A percentile compares a stretch with the other conserved stretches of the same genome.
phyloP scores from a whole-genome alignment of 2,797 vertebrate genomes.

The Anolis apletophallus region DNA sequence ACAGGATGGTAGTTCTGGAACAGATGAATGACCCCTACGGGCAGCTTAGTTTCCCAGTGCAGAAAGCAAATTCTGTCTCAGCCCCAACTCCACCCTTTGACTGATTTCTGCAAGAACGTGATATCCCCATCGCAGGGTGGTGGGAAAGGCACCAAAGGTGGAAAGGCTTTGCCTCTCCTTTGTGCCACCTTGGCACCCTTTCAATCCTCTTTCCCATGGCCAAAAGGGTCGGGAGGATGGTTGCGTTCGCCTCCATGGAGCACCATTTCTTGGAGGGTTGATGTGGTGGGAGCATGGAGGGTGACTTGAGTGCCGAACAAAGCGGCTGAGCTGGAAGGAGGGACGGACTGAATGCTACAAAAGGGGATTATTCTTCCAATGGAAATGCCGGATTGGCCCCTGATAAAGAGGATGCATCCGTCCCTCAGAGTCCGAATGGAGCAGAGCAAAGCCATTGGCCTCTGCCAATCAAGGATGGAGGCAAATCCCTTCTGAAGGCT shows the following conservation, averaged over 20 bases:
- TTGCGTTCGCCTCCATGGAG: not conserved
- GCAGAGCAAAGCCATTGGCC: not conserved
- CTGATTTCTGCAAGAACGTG: not conserved
- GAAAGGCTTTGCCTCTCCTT: not conserved
- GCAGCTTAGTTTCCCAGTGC: too few species aligned
- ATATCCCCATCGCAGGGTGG: not conserved
- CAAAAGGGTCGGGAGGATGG: not conserved
- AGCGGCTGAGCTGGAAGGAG: constrained; percentile 26
- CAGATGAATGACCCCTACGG: too few species aligned
- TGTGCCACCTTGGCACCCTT: not conserved
- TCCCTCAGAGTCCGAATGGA: not conserved
- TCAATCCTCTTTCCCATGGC: not conserved
- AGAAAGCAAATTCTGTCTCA: too few species aligned
- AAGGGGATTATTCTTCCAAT: constrained; percentile 40
- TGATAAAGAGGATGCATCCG: not conserved
- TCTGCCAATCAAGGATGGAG: not conserved
- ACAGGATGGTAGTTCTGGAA: too few species aligned
- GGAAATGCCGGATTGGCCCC: constrained; percentile 8
- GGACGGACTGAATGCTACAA: constrained; percentile 43
- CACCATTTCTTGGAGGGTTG: not conserved
- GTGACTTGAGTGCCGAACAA: not conserved
- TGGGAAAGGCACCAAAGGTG: not conserved
- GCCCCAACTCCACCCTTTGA: fast-evolving
- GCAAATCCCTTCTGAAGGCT: not conserved
- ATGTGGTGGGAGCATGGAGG: not conserved